Base-by-base conservation (phyloP, 1,140 invertebrate genomes). In the Drosophila funebris region DNA sequence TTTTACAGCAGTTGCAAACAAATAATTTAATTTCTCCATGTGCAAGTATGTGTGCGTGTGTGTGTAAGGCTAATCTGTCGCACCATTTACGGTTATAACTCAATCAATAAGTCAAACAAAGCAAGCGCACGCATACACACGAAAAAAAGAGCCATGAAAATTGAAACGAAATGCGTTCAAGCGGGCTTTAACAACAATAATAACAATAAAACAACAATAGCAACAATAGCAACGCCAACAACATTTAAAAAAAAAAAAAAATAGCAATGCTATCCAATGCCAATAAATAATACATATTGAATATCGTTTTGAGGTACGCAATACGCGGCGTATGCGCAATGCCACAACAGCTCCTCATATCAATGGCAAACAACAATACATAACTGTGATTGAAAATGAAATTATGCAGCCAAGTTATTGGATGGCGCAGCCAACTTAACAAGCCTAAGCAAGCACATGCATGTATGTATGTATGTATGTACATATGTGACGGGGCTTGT, bases 61-160 rank as follows among this genome's bases (percentile, higher is more conserved):
- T 27, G 5, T 24, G 3, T 39, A 24, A 31, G 36, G 33, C 36
- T 52, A 66, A 72, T 66, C 62, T 52, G 36, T 41, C 43, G 57
- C 53, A 27, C 71, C 71, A 73, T 73, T 73, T 72, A 72, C 62
- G 73, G 73, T 53, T 76, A 62, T 69, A 73, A 54, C 54, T 70
- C 63, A 62, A 68, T 73, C 70, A 61, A 73, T 71, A 70, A 63
- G 58, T 75, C 60, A 64, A 58, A 54, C 39, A 48, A 48, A 53
- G 33, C 33, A n/a, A n/a, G 33, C 33, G 33, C 33, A 36, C 24
- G 6, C 24, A 53, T 22, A 53, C 22, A 46, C 27, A 18, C 27
- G 6, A 39, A 31, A 36, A 72, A 58, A 67, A 48, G n/a, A 70
- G 41, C 69, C 54, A 62, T 67, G 54, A 72, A 75, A 64, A 72